A percentile compares a stretch with the other conserved stretches of the same genome.
Evolutionary conservation across 2,797 vertebrate species (phyloP).

Genomic region (Gymnothorax javanicus): DNA sequence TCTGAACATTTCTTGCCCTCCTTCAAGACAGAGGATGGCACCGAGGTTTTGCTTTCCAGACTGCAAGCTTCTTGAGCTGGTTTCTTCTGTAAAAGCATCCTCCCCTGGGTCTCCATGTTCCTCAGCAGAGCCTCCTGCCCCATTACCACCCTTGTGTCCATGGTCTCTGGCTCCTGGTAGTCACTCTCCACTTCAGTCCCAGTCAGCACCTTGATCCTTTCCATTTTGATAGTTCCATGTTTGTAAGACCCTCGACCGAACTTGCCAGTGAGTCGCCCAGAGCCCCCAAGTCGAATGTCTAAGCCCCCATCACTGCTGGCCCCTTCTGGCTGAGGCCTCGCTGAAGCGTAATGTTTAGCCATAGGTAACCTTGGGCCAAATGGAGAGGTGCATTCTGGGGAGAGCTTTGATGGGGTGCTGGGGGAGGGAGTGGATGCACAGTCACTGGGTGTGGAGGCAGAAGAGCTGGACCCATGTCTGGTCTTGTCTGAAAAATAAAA

Average conservation of each 20-base stretch:
- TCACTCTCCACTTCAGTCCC: conserved; percentile 77
- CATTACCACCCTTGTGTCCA: conserved; percentile 89
- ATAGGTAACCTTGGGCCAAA: conserved; percentile 73
- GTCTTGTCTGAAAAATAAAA: conserved; percentile 69
- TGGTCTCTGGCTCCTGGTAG: conserved; percentile 71
- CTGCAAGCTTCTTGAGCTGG: conserved; percentile 42
- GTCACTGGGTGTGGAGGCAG: conserved; percentile 76
- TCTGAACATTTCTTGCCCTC: conserved; percentile 58
- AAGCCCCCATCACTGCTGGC: conserved; percentile 73
- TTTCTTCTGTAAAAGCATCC: conserved; percentile 41
- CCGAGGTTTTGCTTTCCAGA: conserved; percentile 44
- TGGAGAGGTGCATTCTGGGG: conserved; percentile 68
- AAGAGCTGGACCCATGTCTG: conserved; percentile 75
- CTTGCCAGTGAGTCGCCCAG: conserved; percentile 64
- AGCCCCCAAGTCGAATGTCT: conserved; percentile 57
- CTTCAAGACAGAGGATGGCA: conserved; percentile 32
- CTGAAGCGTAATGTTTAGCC: conserved; percentile 66
- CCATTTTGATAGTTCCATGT: conserved; percentile 75
- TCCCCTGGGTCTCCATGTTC: conserved; percentile 64
- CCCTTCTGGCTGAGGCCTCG: conserved; percentile 89
- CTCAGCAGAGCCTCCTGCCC: conserved; percentile 84
- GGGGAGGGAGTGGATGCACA: conserved; percentile 74
- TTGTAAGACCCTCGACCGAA: conserved; percentile 73
- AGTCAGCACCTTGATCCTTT: conserved; percentile 74
- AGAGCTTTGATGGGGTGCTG: conserved; percentile 75